These are phyloP conservation scores for Limnodromus scolopaceus DNA, from an alignment of 2,797 vertebrate species.

Conservation along the genomic window DNA sequence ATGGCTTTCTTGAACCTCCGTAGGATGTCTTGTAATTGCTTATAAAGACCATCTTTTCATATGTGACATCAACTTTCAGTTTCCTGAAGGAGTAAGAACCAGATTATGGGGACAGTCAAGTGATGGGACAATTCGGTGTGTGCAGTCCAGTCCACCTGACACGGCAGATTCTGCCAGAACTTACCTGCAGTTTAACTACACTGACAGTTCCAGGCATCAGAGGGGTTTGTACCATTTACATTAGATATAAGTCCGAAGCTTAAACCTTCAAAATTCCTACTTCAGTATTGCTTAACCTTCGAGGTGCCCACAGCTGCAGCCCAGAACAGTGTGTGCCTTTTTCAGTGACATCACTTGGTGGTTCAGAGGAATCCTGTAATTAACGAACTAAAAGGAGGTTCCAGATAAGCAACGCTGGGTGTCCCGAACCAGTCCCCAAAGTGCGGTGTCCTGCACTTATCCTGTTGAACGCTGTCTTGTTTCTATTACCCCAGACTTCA, in stretches of 20 bases:
- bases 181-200: background rate
- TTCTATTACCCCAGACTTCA: background rate
- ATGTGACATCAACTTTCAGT: background rate
- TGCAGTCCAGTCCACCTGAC: background rate
- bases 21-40: background rate
- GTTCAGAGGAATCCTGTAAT: background rate
- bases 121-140: background rate
- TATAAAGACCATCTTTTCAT: background rate
- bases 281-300: background rate
- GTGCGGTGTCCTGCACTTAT: rapidly evolving
- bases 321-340: background rate
- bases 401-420: background rate
- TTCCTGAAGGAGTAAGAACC: background rate
- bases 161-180: background rate
- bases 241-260: background rate
- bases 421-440: background rate
- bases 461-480: background rate
- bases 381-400: background rate
- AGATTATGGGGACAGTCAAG: background rate
- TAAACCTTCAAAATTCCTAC: background rate
- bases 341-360: background rate
- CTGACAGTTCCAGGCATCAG: background rate
- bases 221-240: background rate
- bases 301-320: background rate
- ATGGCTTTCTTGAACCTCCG: background rate